Conservation (phyloP, 2,888 invertebrate genomes). For the Periphyllus acericola region DNA sequence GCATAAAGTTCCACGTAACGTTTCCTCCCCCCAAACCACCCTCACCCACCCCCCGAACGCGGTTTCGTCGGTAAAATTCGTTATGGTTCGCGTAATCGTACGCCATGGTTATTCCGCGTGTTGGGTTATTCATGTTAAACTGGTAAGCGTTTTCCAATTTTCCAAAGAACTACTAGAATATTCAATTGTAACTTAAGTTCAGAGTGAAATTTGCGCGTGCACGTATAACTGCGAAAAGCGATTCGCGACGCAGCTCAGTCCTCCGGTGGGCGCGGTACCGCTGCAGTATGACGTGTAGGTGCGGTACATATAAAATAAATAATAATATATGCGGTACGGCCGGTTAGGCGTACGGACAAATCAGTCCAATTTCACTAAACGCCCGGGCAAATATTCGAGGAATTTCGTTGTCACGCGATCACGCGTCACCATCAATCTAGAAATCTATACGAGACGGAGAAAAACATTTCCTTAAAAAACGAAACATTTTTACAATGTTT, state of each 20-base stretch:
- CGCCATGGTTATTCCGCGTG: not conserved
- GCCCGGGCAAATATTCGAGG: too few species aligned
- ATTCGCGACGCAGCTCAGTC: not conserved
- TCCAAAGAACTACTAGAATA: slow-evolving; percentile 34
- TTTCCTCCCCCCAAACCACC: too few species aligned
- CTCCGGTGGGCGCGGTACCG: not conserved
- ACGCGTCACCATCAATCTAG: too few species aligned
- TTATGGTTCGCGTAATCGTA: not conserved
- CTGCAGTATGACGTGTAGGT: not conserved
- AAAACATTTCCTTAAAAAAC: too few species aligned
- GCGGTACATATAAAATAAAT: not conserved
- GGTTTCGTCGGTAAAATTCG: not conserved
- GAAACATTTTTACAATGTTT: too few species aligned
- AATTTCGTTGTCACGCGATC: too few species aligned
- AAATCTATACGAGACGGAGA: too few species aligned
- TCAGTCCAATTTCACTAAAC: too few species aligned
- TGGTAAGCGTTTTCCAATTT: slow-evolving; percentile 46
- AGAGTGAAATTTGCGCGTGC: slow-evolving; percentile 6
- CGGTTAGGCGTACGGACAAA: too few species aligned
- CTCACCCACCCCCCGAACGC: too few species aligned
- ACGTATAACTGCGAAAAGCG: not conserved
- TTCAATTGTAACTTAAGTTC: slow-evolving; percentile 34
- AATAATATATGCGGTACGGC: too few species aligned
- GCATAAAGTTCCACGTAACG: too few species aligned
- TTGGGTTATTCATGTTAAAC: slow-evolving; percentile 42